Evolutionary conservation across 1,140 invertebrate species (phyloP).

Genomic region (Drosophila mayri): DNA sequence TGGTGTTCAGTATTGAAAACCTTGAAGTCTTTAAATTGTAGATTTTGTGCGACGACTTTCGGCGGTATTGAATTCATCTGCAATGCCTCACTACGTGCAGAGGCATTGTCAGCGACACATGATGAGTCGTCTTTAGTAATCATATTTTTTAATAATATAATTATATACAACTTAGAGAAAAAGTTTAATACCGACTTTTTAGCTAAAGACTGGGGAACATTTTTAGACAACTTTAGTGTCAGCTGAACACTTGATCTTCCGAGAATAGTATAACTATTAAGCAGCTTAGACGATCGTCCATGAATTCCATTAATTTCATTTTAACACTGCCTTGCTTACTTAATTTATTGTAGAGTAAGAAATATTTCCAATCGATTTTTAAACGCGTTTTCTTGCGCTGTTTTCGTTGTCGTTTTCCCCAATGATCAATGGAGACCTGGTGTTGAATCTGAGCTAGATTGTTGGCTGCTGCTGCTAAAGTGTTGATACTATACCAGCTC

Average conservation of each 20-base stretch:
- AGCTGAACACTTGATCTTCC: conserved; percentile 42
- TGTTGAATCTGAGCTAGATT: neutral
- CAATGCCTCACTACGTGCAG: conserved; percentile 34
- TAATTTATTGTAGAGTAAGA: neutral
- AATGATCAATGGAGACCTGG: neutral
- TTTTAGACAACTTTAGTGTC: conserved; percentile 39
- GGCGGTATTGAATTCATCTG: conserved; percentile 41
- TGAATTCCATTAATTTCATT: conserved; percentile 23
- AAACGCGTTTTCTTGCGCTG: conserved; percentile 36
- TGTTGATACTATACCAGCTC: neutral
- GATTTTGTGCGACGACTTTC: neutral
- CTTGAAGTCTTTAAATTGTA: neutral
- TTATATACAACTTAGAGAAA: neutral
- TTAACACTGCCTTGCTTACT: conserved; percentile 1
- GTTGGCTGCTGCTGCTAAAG: neutral
- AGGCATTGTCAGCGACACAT: conserved; percentile 8
- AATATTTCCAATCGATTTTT: conserved; percentile 8
- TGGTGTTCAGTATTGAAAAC: conserved; percentile 3
- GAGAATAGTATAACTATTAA: neutral
- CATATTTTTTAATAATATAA: conserved; percentile 30
- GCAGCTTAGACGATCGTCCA: neutral
- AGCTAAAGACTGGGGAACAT: neutral
- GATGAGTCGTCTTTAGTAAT: conserved; percentile 13
- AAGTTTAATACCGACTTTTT: neutral
- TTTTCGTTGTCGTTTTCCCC: conserved; percentile 2